Evolutionary conservation across 1,140 invertebrate genomes (phyloP).

Genomic region (Conopomorpha cramerella): DNA sequence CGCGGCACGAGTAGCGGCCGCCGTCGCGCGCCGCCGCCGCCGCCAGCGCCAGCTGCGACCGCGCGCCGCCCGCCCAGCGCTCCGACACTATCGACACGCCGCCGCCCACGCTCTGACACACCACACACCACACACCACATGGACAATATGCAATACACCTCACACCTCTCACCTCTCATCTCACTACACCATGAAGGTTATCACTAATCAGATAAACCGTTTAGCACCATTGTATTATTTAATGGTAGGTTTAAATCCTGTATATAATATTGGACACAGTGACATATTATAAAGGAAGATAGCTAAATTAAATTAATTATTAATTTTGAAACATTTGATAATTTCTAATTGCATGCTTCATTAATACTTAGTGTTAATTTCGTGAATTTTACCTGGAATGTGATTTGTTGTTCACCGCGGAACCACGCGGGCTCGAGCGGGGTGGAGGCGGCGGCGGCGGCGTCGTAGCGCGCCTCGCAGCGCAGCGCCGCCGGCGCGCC

Average conservation of each 20-base stretch:
- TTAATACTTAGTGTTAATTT: not conserved
- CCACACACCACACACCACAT: too few species aligned
- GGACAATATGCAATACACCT: not conserved
- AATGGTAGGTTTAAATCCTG: too few species aligned
- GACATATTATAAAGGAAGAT: too few species aligned
- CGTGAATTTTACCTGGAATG: slow-evolving; percentile 19
- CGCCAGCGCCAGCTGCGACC: slow-evolving; percentile 37
- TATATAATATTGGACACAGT: too few species aligned
- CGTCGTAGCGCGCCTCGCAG: slow-evolving; percentile 31
- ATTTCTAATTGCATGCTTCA: not conserved
- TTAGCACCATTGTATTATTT: too few species aligned
- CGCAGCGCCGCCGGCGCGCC: too few species aligned
- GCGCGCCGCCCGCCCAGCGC: slow-evolving; percentile 25
- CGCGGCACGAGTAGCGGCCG: slow-evolving; percentile 30
- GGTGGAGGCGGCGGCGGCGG: slow-evolving; percentile 12
- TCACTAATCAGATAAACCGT: not conserved
- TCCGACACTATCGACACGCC: slow-evolving; percentile 42
- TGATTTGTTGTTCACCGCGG: slow-evolving; percentile 21
- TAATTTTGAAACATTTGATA: not conserved
- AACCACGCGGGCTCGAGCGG: slow-evolving; percentile 30
- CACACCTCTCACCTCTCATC: too few species aligned
- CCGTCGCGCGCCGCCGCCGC: too few species aligned
- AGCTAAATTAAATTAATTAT: too few species aligned
- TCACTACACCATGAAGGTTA: not conserved
- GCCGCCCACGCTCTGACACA: slow-evolving; percentile 27